A percentile compares a stretch with the other conserved stretches of the same genome.
Conservation (phyloP, 2,113 vertebrate genomes). For the Paracanthobrama guichenoti region DNA sequence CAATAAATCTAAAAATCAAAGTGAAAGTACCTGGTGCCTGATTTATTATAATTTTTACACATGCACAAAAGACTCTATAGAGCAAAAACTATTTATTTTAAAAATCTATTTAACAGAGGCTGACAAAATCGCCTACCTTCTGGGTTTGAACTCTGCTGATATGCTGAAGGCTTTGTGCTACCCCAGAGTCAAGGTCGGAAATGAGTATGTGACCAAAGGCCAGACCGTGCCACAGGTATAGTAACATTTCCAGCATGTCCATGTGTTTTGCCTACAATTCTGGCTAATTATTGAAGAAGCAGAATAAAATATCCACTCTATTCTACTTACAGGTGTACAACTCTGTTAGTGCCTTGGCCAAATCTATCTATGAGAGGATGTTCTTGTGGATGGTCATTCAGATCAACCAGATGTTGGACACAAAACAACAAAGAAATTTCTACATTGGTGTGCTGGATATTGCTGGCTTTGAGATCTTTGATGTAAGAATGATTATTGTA, state of each 20-base stretch:
- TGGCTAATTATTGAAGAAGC: neutral
- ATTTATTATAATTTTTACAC: too few relatives aligned
- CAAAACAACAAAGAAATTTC: constrained; percentile 66
- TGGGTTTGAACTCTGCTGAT: constrained; percentile 68
- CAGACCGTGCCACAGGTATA: constrained; percentile 66
- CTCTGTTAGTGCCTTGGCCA: constrained; percentile 66
- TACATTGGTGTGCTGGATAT: constrained; percentile 58
- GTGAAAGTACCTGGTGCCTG: too few relatives aligned
- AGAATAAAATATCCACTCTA: neutral
- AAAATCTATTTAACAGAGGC: constrained; percentile 51
- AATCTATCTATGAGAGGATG: constrained; percentile 76
- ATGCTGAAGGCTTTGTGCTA: constrained; percentile 64
- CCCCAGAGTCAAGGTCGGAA: constrained; percentile 64
- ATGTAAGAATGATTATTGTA: constrained; percentile 38
- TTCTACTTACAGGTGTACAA: constrained; percentile 61
- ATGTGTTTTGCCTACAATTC: neutral
- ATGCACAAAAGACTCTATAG: too few relatives aligned
- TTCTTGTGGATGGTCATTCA: constrained; percentile 62
- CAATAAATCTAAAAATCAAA: too few relatives aligned
- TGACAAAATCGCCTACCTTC: constrained; percentile 63
- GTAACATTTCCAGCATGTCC: neutral
- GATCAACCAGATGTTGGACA: constrained; percentile 73
- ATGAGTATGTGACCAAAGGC: constrained; percentile 66
- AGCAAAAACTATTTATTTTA: too few relatives aligned
- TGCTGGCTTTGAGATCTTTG: constrained; percentile 59